Conservation (phyloP, 2,888 invertebrate species). For the Lycophotia porphyrea region DNA sequence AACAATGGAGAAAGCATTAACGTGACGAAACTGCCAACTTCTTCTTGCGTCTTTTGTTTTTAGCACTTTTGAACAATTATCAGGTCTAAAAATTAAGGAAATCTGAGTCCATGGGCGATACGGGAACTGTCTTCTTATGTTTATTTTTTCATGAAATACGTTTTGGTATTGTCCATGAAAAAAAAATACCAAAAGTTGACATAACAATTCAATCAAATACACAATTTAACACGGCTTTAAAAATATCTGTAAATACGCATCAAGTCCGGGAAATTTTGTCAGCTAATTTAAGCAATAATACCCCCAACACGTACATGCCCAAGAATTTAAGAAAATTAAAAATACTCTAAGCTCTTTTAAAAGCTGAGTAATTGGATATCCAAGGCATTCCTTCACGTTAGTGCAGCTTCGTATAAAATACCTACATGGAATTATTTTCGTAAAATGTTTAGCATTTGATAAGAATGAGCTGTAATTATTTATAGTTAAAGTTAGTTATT, state of each 20-base stretch:
- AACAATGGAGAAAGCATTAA: no score
- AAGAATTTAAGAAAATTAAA: neutral
- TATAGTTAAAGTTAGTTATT: constrained; percentile 13
- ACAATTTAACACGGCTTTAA: no score
- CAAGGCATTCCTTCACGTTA: constrained; percentile 18
- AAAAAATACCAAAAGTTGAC: no score
- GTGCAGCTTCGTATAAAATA: constrained; percentile 8
- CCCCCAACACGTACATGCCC: neutral
- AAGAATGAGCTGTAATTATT: constrained; percentile 2
- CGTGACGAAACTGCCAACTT: no score
- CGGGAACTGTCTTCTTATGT: neutral
- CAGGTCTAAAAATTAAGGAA: neutral
- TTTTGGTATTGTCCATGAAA: neutral
- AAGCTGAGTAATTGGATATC: neutral
- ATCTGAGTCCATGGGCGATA: neutral
- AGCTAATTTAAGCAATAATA: neutral
- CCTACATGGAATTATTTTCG: neutral
- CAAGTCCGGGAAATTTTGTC: neutral
- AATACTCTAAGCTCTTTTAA: neutral
- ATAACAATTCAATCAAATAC: no score
- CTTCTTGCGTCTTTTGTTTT: no score
- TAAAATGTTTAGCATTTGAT: constrained; percentile 19
- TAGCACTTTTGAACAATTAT: neutral
- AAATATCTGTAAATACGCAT: no score
- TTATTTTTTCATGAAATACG: neutral